phyloP scores from a whole-genome alignment of 2,797 vertebrate genomes.

The Valencia hispanica region DNA sequence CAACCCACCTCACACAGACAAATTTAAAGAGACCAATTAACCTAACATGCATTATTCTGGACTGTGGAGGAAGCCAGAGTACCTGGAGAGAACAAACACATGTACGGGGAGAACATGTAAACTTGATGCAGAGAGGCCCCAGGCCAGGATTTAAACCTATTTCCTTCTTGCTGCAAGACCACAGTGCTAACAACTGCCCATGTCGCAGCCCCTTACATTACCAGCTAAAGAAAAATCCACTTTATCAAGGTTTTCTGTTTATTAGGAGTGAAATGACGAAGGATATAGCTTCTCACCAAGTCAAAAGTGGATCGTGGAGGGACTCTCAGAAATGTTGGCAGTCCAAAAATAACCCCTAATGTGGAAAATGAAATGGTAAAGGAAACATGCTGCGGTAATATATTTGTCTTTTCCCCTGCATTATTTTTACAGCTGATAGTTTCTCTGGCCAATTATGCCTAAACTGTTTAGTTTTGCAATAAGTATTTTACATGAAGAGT shows the following conservation, averaged over 20 bases:
- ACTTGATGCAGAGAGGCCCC: neutral
- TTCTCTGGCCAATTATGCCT: neutral
- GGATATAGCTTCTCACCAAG: neutral
- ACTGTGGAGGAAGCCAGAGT: too few relatives aligned
- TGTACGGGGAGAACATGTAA: neutral
- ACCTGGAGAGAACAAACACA: neutral
- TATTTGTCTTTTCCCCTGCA: neutral
- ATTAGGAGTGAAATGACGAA: neutral
- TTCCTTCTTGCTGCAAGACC: neutral
- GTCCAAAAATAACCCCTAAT: neutral
- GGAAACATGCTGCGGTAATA: neutral
- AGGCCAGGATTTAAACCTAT: neutral
- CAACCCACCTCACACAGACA: too few relatives aligned
- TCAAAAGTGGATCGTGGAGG: neutral
- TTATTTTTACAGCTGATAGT: neutral
- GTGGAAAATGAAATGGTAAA: neutral
- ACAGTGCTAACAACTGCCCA: too few relatives aligned
- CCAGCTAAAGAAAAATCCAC: too few relatives aligned
- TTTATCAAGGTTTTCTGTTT: neutral
- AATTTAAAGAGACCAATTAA: too few relatives aligned
- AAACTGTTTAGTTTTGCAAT: neutral
- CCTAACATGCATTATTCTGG: too few relatives aligned
- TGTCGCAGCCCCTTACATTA: too few relatives aligned
- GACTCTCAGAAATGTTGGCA: neutral
- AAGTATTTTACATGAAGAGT: neutral